These are phyloP conservation scores for Tapera naevia DNA, from an alignment of 2,797 vertebrate genomes.

Conservation along the genomic window DNA sequence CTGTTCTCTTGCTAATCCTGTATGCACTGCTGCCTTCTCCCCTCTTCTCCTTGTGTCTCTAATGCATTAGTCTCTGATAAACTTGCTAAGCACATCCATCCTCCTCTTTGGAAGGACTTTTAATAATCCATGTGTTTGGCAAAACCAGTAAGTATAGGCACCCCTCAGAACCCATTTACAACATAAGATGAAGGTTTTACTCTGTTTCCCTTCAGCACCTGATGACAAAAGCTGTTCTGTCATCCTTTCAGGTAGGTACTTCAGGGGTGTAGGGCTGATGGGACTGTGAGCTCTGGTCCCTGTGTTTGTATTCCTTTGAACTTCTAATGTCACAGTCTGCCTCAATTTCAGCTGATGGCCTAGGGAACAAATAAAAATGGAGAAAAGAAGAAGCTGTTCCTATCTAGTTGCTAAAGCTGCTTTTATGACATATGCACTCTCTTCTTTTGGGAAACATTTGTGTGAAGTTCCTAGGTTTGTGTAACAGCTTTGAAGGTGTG, in stretches of 20 bases:
- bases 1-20: not conserved
- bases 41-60: fast-evolving
- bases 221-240: conserved; percentile 4
- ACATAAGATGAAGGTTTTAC: not conserved
- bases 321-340: not conserved
- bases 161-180: not conserved
- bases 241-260: not conserved
- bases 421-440: not conserved
- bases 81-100: not conserved
- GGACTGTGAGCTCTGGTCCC: not conserved
- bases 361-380: not conserved
- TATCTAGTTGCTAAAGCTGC: not conserved
- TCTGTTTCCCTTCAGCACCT: not conserved
- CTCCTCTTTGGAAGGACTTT: not conserved
- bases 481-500: not conserved
- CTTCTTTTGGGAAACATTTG: not conserved
- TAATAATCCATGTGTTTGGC: not conserved
- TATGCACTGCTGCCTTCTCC: not conserved
- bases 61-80: not conserved
- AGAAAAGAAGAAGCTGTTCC: not conserved
- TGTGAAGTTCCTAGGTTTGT: not conserved
- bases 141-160: not conserved
- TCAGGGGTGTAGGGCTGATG: not conserved
- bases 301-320: not conserved
- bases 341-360: not conserved